Percentiles rank a stretch among this genome's conserved stretches.
phyloP scores from a whole-genome alignment of 2,797 vertebrate genomes.

The Sebastes minor region DNA sequence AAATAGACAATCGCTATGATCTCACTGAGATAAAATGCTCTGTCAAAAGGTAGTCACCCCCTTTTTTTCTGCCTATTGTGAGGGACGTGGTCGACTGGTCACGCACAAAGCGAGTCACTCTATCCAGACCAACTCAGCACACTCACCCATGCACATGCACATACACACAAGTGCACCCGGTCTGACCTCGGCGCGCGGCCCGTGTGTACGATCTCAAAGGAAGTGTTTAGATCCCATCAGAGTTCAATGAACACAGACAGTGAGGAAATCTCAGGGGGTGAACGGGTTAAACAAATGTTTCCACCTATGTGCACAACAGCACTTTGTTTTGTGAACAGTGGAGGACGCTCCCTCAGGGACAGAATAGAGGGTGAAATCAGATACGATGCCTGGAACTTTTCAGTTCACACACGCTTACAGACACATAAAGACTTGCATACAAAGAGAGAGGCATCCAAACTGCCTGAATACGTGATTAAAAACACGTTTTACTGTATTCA shows the following conservation, averaged over 20 bases:
- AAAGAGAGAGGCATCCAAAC: slow-evolving; percentile 18
- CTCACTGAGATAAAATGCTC: slow-evolving; percentile 49
- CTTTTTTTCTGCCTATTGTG: slow-evolving; percentile 55
- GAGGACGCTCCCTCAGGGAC: slow-evolving; percentile 62
- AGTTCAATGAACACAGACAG: slow-evolving; percentile 71
- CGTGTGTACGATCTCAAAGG: slow-evolving; percentile 62
- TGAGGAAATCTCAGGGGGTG: slow-evolving; percentile 56
- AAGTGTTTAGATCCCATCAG: slow-evolving; percentile 66
- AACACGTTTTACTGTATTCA: neutral
- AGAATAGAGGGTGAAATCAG: slow-evolving; percentile 40
- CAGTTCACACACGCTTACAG: slow-evolving; percentile 20
- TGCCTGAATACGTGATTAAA: slow-evolving; percentile 16
- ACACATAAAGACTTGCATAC: slow-evolving; percentile 17
- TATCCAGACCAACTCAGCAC: slow-evolving; percentile 46
- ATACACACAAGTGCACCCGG: slow-evolving; percentile 49
- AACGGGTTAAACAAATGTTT: slow-evolving; percentile 70
- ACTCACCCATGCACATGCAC: slow-evolving; percentile 46
- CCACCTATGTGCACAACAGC: slow-evolving; percentile 56
- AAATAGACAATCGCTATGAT: slow-evolving; percentile 47
- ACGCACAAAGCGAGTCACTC: slow-evolving; percentile 68
- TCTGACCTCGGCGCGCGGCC: slow-evolving; percentile 50
- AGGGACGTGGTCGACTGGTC: slow-evolving; percentile 54
- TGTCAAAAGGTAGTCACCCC: slow-evolving; percentile 54
- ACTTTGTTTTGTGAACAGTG: slow-evolving; percentile 69
- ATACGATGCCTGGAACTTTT: slow-evolving; percentile 39